phyloP scores from a whole-genome alignment of 2,797 vertebrate species.

The Lates japonicus region DNA sequence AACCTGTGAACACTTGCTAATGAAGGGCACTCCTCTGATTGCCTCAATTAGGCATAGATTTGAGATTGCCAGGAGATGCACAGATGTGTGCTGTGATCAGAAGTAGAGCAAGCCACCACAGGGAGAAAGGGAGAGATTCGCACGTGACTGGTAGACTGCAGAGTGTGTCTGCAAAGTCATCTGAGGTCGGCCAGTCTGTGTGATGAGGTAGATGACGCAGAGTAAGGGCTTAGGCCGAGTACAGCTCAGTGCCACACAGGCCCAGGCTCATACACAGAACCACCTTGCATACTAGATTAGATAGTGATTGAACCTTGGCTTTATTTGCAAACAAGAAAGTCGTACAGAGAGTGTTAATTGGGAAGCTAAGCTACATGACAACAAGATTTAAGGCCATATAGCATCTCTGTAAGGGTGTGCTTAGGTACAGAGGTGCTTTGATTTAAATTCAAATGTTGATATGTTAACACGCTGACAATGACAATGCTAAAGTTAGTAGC shows the following conservation, averaged over 20 bases:
- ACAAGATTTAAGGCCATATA: not conserved
- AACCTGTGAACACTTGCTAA: slow-evolving; percentile 37
- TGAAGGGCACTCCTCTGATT: slow-evolving; percentile 45
- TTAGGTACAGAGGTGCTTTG: not conserved
- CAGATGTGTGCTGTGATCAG: slow-evolving; percentile 73
- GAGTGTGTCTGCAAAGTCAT: slow-evolving; percentile 85
- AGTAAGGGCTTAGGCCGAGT: slow-evolving; percentile 57
- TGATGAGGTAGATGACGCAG: slow-evolving; percentile 75
- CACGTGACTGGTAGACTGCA: slow-evolving; percentile 80
- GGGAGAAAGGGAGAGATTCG: slow-evolving; percentile 63
- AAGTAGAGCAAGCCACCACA: slow-evolving; percentile 69
- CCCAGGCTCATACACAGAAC: slow-evolving; percentile 41
- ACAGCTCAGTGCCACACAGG: slow-evolving; percentile 45
- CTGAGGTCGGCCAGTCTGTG: slow-evolving; percentile 80
- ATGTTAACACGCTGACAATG: slow-evolving; percentile 2
- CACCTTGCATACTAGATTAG: slow-evolving; percentile 40
- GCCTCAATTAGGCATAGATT: slow-evolving; percentile 48
- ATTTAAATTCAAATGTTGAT: not conserved
- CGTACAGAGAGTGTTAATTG: slow-evolving; percentile 4
- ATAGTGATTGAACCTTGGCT: slow-evolving; percentile 36
- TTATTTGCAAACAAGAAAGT: slow-evolving; percentile 47
- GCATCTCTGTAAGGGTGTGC: not conserved
- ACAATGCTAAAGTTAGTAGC: not conserved
- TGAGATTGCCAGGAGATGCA: slow-evolving; percentile 59
- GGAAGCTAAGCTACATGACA: slow-evolving; percentile 9